Evolutionary conservation across 1,140 invertebrate genomes (phyloP).

Genomic region (Helicoverpa zea): DNA sequence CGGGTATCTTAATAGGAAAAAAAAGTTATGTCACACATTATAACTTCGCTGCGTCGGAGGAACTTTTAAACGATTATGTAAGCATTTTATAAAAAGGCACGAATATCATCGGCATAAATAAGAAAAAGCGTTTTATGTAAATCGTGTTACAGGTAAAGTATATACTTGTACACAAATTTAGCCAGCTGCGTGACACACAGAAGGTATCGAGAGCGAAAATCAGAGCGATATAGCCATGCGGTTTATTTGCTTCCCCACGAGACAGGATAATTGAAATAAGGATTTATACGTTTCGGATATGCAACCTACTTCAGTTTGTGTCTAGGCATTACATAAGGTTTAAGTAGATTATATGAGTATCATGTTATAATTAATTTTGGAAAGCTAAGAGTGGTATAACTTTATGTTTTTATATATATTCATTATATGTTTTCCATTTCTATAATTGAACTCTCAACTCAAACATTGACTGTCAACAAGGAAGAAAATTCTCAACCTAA

Average conservation of each 20-base stretch:
- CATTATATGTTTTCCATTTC: not conserved
- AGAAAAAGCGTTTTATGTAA: constrained; percentile 45
- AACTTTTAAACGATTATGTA: constrained; percentile 25
- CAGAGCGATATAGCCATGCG: constrained; percentile 72
- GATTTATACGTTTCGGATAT: constrained; percentile 82
- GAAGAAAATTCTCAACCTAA: not conserved
- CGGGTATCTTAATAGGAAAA: constrained; percentile 25
- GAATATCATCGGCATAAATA: constrained; percentile 44
- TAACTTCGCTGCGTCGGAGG: constrained; percentile 10
- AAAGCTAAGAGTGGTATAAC: not conserved
- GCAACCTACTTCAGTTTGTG: constrained; percentile 53
- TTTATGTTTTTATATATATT: not conserved
- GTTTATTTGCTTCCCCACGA: constrained; percentile 77
- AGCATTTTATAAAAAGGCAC: constrained; percentile 30
- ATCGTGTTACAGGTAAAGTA: constrained; percentile 38
- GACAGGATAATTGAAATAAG: constrained; percentile 83
- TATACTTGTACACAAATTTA: constrained; percentile 65
- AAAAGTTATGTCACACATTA: constrained; percentile 18
- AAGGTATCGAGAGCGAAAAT: constrained; percentile 76
- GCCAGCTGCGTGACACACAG: constrained; percentile 62
- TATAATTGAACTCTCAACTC: not conserved
- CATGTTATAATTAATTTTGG: constrained; percentile 4
- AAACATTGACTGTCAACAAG: not conserved
- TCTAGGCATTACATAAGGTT: constrained; percentile 35
- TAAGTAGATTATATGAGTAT: constrained; percentile 8